Evolutionary conservation across 2,888 invertebrate genomes (phyloP), one percentile per base, ranked within the genome.

Genomic region (Leucozona laternaria): DNA sequence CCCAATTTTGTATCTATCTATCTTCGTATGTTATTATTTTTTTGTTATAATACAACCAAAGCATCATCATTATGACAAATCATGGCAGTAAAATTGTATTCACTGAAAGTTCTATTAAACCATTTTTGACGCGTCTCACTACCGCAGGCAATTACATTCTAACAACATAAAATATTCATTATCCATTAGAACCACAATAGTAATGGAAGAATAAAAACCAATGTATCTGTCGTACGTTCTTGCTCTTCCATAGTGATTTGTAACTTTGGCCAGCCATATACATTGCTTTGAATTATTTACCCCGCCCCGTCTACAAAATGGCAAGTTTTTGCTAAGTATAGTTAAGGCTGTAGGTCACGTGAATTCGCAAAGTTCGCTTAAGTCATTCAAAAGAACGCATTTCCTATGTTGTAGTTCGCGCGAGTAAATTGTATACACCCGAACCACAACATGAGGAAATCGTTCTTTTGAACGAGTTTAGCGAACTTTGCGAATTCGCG

Each of bases 41-140:
- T 11, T 55, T 31, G 10, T 2, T 45, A 4, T n/a, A n/a, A 17
- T 43, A 64, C 43, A 34, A 50, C 22, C n/a, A 55, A 25, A 55
- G n/a, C 53, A 55, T 70, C n/a, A 37, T 70, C n/a, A 55, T 70
- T 55, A 53, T 34, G 76, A 84, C 76, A 80, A 85, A 84, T 76
- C 76, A 71, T 55, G 73, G 81, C 8, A 62, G 70, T 78, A 81
- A 81, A 86, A 72, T 68, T 37, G n/a, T 43, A 48, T 60, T 53
- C 37, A 66, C 57, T 31, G 43, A 62, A 40, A 62, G 71, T 45
- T 66, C 71, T 37, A 60, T 28, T 43, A 22, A 25, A 62, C 55
- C 11, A 28, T 64, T 66, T 64, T 71, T 76, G 71, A 84, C 79
- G 75, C 60, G 66, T 60, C 53, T 66, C 37, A 34, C 57, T 40